phyloP scores from a whole-genome alignment of 2,797 vertebrate genomes.

The Myotis daubentonii region DNA sequence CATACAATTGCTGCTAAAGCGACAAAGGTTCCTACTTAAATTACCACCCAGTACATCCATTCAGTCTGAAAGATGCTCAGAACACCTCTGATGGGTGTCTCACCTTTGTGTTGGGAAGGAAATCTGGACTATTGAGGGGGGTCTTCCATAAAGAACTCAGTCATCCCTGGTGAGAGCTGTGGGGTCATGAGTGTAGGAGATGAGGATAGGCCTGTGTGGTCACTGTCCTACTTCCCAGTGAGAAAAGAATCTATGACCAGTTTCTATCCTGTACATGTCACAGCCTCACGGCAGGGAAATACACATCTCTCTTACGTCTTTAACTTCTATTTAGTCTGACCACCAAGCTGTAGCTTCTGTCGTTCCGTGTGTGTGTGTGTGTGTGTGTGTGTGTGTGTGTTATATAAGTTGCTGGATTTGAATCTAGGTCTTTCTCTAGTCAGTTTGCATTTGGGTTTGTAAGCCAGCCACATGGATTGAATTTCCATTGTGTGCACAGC shows the following conservation, averaged over 20 bases:
- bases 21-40: slow-evolving; percentile 75
- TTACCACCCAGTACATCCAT: slow-evolving; percentile 56
- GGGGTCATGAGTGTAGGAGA: not conserved
- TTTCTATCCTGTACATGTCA: not conserved
- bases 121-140: not conserved
- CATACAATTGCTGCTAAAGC: slow-evolving; percentile 73
- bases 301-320: not conserved
- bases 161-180: not conserved
- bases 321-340: not conserved
- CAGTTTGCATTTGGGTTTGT: not conserved
- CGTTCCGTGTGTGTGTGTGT: fast-evolving
- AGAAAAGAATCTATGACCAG: not conserved
- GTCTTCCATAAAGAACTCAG: slow-evolving; percentile 22
- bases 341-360: not conserved
- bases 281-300: not conserved
- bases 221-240: not conserved
- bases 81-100: slow-evolving; percentile 43
- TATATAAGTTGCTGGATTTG: not conserved
- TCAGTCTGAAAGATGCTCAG: not conserved
- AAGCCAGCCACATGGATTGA: not conserved
- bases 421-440: not conserved
- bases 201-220: not conserved
- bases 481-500: not conserved
- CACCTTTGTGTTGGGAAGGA: not conserved
- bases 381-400: not conserved